These are phyloP conservation scores for Troilus luridus DNA, from an alignment of 2,888 invertebrate genomes.

Conservation along the genomic window DNA sequence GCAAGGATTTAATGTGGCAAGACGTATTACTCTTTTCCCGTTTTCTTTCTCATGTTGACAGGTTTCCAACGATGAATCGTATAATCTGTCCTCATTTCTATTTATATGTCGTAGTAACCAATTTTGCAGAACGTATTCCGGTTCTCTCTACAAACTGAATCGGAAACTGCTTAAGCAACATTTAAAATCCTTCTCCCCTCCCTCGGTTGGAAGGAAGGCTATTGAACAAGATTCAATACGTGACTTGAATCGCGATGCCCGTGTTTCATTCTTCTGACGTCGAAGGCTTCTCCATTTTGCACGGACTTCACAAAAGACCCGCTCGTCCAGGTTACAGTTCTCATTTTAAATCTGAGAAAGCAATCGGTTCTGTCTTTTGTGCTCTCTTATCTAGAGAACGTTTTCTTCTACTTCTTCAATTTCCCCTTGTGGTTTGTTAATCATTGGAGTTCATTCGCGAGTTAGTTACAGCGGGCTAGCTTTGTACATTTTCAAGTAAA, in stretches of 20 bases:
- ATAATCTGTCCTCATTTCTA: neutral
- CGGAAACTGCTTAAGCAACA: conserved; percentile 32
- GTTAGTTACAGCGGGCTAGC: neutral
- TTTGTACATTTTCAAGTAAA: too few relatives aligned
- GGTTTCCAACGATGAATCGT: neutral
- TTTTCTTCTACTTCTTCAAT: conserved; percentile 15
- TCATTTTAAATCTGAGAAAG: neutral
- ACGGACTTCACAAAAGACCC: neutral
- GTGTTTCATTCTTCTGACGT: neutral
- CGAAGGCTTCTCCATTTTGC: neutral
- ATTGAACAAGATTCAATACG: conserved; percentile 46
- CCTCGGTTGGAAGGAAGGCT: neutral
- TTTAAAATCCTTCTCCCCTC: conserved; percentile 13
- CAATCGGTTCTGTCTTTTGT: neutral
- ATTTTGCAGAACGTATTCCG: neutral
- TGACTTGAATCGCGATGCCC: conserved; percentile 2
- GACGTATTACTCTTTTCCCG: neutral
- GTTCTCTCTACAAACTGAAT: neutral
- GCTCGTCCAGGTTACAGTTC: neutral
- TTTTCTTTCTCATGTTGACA: neutral
- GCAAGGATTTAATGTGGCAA: too few relatives aligned
- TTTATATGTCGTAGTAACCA: neutral
- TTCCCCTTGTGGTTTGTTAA: neutral
- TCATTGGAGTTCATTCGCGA: neutral
- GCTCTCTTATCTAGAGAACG: neutral